These are phyloP conservation scores for Ennomos quercinarius DNA, from an alignment of 2,888 invertebrate species.

Conservation along the genomic window DNA sequence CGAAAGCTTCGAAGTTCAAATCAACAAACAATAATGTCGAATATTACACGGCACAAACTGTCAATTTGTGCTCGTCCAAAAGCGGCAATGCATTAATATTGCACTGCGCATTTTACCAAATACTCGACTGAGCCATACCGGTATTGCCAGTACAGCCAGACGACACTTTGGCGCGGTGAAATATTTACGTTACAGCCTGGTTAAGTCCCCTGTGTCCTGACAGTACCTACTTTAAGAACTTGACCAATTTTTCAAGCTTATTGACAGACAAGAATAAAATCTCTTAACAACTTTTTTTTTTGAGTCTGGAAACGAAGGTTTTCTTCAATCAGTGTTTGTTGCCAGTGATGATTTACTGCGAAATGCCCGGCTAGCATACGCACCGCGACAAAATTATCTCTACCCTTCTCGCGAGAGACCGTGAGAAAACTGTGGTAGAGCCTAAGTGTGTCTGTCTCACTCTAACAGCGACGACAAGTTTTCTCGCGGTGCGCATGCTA, in stretches of 20 bases:
- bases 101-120: slow-evolving; percentile 41
- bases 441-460: too few relatives aligned
- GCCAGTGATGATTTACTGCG: too few relatives aligned
- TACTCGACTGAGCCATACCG: slow-evolving; percentile 39
- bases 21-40: slow-evolving; percentile 7
- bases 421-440: too few relatives aligned
- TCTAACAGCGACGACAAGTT: too few relatives aligned
- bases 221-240: slow-evolving; percentile 9
- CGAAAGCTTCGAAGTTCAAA: neutral
- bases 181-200: slow-evolving; percentile 59
- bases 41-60: slow-evolving; percentile 19
- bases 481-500: too few relatives aligned
- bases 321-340: too few relatives aligned
- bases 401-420: too few relatives aligned
- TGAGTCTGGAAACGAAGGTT: too few relatives aligned
- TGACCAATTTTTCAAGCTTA: neutral
- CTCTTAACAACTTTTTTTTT: too few relatives aligned
- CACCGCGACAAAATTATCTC: too few relatives aligned
- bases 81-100: slow-evolving; percentile 44
- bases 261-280: neutral
- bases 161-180: slow-evolving; percentile 54
- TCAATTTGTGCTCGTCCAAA: slow-evolving; percentile 19
- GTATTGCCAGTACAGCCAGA: slow-evolving; percentile 27
- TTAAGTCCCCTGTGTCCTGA: slow-evolving; percentile 31
- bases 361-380: too few relatives aligned